Conservation (phyloP, 1,140 invertebrate species). For the Drosophila pallidifrons region DNA sequence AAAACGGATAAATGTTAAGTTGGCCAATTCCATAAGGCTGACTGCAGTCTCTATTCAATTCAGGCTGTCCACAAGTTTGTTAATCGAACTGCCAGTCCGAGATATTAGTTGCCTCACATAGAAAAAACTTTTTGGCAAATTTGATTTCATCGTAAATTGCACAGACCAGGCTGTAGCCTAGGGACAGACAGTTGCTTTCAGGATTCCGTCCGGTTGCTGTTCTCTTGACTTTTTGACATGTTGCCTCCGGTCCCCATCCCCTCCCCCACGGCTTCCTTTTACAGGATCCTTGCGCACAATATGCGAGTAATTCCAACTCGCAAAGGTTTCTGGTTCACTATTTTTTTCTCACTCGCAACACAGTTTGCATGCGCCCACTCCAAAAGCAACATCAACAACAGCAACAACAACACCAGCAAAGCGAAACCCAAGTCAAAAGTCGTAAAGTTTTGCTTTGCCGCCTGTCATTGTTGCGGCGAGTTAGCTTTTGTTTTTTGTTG, state of each 20-base stretch:
- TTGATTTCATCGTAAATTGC: slow-evolving; percentile 71
- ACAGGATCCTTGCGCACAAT: slow-evolving; percentile 13
- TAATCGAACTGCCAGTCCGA: slow-evolving; percentile 32
- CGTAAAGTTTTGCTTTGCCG: slow-evolving; percentile 41
- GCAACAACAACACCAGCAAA: slow-evolving; percentile 16
- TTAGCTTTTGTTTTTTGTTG: slow-evolving; percentile 35
- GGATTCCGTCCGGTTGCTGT: slow-evolving; percentile 32
- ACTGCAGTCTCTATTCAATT: slow-evolving; percentile 11
- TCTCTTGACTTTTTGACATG: slow-evolving; percentile 51
- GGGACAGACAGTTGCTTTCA: slow-evolving; percentile 40
- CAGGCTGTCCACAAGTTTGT: slow-evolving; percentile 31
- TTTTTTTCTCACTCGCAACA: neutral
- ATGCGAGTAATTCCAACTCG: slow-evolving; percentile 30
- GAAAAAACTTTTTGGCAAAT: slow-evolving; percentile 54
- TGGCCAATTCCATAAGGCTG: slow-evolving; percentile 2
- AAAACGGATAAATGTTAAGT: neutral
- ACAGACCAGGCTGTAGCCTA: slow-evolving; percentile 21
- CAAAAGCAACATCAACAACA: slow-evolving; percentile 10
- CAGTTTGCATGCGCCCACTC: slow-evolving; percentile 34
- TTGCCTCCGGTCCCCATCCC: neutral
- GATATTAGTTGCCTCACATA: slow-evolving; percentile 31
- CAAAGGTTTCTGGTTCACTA: slow-evolving; percentile 15
- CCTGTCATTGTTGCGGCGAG: slow-evolving; percentile 32
- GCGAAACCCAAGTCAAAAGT: slow-evolving; percentile 40
- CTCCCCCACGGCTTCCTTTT: neutral